These are phyloP conservation scores for Sycophila texana DNA, from an alignment of 2,888 invertebrate genomes.

Conservation along the genomic window DNA sequence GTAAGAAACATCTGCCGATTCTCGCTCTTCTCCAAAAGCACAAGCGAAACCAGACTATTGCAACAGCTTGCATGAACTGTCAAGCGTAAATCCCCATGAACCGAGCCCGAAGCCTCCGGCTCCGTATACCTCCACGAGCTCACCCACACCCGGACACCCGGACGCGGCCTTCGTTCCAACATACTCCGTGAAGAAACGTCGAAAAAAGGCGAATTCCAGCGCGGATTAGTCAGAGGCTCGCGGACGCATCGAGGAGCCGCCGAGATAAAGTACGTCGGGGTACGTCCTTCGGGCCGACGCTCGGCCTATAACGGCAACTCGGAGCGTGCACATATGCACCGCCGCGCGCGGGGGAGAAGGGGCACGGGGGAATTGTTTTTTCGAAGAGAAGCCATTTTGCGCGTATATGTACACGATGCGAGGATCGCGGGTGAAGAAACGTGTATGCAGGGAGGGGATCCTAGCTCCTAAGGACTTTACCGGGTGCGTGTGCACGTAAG, in stretches of 20 bases:
- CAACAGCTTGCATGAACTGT: constrained; percentile 13
- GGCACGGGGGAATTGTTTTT: constrained; percentile 63
- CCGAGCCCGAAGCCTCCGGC: not conserved
- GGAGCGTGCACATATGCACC: constrained; percentile 61
- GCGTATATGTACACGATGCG: constrained; percentile 34
- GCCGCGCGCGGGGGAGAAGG: constrained; percentile 23
- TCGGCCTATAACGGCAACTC: constrained; percentile 44
- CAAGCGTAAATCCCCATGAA: not conserved
- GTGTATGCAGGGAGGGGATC: not conserved
- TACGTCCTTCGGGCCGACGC: too few relatives aligned
- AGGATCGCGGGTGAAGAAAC: too few relatives aligned
- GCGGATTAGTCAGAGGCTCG: constrained; percentile 27
- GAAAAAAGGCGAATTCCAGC: constrained; percentile 37
- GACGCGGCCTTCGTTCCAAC: too few relatives aligned
- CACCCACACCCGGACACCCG: too few relatives aligned
- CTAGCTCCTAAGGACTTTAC: too few relatives aligned
- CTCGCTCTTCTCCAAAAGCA: not conserved
- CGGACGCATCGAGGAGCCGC: not conserved
- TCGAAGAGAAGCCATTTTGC: constrained; percentile 71
- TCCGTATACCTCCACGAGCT: not conserved
- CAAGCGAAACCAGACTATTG: constrained; percentile 19
- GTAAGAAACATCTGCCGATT: not conserved
- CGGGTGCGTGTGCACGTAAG: constrained; percentile 22
- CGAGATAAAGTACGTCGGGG: not conserved
- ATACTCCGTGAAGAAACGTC: too few relatives aligned